Conservation (phyloP, 1,140 invertebrate genomes). For the Leptinotarsa defecta region DNA sequence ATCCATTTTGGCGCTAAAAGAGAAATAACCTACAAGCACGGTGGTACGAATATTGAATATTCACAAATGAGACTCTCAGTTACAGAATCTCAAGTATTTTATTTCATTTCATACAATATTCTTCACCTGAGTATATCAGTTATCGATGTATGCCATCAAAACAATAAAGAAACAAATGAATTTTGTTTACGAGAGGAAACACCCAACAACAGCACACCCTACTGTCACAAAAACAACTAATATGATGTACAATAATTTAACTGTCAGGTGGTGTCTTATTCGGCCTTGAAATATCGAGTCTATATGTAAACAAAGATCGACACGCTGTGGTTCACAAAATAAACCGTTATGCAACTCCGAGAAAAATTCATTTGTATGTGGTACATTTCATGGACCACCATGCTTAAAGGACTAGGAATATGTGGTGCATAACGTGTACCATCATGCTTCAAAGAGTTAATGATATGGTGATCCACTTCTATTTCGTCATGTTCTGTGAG, state of each 20-base stretch:
- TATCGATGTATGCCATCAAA: not conserved
- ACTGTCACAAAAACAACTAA: conserved; percentile 14
- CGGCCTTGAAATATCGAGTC: not conserved
- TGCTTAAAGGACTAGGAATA: not conserved
- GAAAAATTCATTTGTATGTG: not conserved
- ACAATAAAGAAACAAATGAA: not conserved
- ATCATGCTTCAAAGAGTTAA: not conserved
- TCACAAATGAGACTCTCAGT: not conserved
- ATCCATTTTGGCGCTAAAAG: conserved; percentile 21
- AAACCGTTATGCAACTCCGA: not conserved
- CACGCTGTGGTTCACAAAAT: not conserved
- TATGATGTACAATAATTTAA: not conserved
- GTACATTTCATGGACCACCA: not conserved
- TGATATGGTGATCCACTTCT: not conserved
- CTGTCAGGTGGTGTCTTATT: not conserved
- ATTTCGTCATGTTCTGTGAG: not conserved
- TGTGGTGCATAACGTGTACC: not conserved
- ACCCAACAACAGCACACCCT: not conserved
- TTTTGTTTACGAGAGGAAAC: not conserved
- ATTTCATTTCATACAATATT: conserved; percentile 13
- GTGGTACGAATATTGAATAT: conserved; percentile 15
- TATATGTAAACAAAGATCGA: not conserved
- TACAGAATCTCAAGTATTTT: not conserved
- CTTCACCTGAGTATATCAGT: not conserved
- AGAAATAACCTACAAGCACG: conserved; percentile 15